These are phyloP conservation scores for Spondyliosoma cantharus DNA, from an alignment of 2,797 vertebrate genomes.

Conservation along the genomic window DNA sequence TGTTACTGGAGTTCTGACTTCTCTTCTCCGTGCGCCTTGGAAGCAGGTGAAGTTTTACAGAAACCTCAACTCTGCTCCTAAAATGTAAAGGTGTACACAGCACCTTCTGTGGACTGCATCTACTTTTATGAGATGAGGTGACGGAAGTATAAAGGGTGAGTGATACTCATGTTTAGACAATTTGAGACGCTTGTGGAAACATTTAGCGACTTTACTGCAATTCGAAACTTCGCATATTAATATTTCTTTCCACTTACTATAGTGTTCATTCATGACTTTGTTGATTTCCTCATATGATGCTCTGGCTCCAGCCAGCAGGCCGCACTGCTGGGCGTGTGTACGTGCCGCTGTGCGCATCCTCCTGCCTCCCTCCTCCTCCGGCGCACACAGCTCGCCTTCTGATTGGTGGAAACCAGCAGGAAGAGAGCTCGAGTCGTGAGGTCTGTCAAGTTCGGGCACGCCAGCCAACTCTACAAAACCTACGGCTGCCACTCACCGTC, in stretches of 20 bases:
- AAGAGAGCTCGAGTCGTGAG: constrained; percentile 28
- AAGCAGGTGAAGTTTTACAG: too few species aligned
- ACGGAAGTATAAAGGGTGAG: not conserved
- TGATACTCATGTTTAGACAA: not conserved
- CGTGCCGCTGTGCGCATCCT: constrained; percentile 72
- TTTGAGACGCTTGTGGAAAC: not conserved
- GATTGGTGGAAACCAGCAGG: constrained; percentile 77
- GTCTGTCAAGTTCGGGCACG: constrained; percentile 57
- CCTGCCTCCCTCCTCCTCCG: constrained; percentile 47
- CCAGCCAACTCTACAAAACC: not conserved
- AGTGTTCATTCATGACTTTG: not conserved
- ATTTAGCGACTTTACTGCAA: not conserved
- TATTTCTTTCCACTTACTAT: not conserved
- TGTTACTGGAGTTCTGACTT: too few species aligned
- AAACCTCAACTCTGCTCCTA: too few species aligned
- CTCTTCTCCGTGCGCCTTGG: too few species aligned
- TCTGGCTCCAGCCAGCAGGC: not conserved
- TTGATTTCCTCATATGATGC: not conserved
- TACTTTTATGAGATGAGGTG: too few species aligned
- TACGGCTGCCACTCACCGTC: fast-evolving
- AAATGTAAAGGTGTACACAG: too few species aligned
- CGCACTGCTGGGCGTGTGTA: constrained; percentile 48
- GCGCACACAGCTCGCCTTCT: constrained; percentile 46
- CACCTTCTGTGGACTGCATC: not conserved
- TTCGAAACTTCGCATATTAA: not conserved